Evolutionary conservation across 2,888 invertebrate genomes (phyloP).

Genomic region (Onthophagus sagittarius): DNA sequence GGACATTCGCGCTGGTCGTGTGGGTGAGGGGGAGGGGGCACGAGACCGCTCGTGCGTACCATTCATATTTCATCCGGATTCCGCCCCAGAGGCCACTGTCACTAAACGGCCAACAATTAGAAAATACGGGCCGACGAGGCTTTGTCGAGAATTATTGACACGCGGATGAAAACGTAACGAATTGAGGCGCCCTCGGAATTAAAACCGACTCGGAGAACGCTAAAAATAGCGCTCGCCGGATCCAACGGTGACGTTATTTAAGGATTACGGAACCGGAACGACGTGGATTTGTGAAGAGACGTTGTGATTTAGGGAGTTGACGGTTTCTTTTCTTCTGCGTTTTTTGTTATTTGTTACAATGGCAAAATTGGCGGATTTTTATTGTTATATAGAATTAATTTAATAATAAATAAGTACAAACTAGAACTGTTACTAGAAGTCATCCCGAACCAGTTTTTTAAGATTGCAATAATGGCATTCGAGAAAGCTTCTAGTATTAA

Average conservation of each 20-base stretch:
- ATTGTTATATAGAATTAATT: too few relatives aligned
- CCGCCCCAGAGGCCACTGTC: conserved; percentile 31
- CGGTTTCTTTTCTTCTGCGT: too few relatives aligned
- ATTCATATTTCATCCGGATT: conserved; percentile 44
- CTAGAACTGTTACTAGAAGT: too few relatives aligned
- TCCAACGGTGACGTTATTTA: not conserved
- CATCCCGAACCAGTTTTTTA: too few relatives aligned
- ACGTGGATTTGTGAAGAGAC: not conserved
- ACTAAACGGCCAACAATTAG: conserved; percentile 31
- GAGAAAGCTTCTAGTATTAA: too few relatives aligned
- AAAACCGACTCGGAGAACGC: not conserved
- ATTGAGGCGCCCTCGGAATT: conserved; percentile 5
- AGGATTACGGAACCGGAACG: not conserved
- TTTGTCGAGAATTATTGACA: conserved; percentile 26
- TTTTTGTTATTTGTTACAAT: too few relatives aligned
- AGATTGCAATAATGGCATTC: too few relatives aligned
- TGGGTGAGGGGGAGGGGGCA: conserved; percentile 34
- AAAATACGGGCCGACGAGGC: conserved; percentile 27
- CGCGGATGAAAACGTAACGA: conserved; percentile 17
- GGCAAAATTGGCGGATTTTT: too few relatives aligned
- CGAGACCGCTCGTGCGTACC: conserved; percentile 37
- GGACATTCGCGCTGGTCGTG: conserved; percentile 32
- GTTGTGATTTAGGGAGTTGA: not conserved
- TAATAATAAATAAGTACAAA: too few relatives aligned
- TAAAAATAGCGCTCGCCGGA: not conserved